Base-by-base conservation (phyloP, 2,113 vertebrate species). In the Sterrhoptilus dennistouni region DNA sequence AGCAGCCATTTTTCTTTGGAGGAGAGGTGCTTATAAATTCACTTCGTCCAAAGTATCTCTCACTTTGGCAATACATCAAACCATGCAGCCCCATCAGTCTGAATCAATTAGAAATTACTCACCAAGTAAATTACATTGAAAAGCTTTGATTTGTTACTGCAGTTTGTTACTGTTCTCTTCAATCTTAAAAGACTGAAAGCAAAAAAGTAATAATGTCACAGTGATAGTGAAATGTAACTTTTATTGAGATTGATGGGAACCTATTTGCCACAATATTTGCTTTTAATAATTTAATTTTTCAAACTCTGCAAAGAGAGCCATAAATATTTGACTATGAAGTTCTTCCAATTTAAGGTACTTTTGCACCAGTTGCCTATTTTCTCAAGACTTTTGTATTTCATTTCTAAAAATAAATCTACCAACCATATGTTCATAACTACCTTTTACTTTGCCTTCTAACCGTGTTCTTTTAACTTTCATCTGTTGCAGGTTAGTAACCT, bases 51-150 rank as follows among this genome's bases (percentile, higher is more conserved):
- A 97, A 98, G 94, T 98, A 97, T 98, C 95, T 95, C 81, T 88
- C 74, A 83, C 92, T 97, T 94, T n/a, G 49, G 97, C 96, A 98
- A 97, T 98, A 97, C 91, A 98, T 98, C 98, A 98, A 97, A 78
- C 74, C 50, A 38, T 89, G 93, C 96, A 96, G 95, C 94, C 75
- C 93, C 97, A 98, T 98, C 97, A 96, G 96, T 98, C 97, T 98
- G 97, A 98, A 98, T 98, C 98, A 98, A 98, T 98, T 98, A 98
- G 97, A 98, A 98, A 98, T 98, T 98, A 98, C 97, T 98, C 98
- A 98, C 95, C 97, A 94, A 97, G 94, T 98, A 98, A 98, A 98
- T 98, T 98, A 96, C 72, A 92, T 77, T 87, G 95, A 97, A 98
- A 97, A 94, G 88, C 94, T 97, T 97, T 98, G 97, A 97, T 98